A percentile compares a stretch with the other conserved stretches of the same genome.
phyloP scores from a whole-genome alignment of 2,113 vertebrate species.

The Coptodon bakossiorum region DNA sequence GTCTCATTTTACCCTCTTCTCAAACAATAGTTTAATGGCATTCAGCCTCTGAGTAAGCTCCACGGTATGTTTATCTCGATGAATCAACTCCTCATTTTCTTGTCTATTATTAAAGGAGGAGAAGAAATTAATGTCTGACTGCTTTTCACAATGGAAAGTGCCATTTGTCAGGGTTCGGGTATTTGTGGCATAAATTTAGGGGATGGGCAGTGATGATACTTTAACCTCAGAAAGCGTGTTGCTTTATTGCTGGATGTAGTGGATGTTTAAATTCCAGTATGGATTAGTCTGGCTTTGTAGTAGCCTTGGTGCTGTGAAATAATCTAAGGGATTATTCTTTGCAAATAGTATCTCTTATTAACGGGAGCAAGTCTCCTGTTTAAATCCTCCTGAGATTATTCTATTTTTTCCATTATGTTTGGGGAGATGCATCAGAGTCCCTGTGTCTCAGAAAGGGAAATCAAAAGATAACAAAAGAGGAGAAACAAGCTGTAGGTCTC shows the following conservation, averaged over 20 bases:
- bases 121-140: not conserved
- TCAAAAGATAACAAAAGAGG: not conserved
- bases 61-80: not conserved
- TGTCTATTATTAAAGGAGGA: not conserved
- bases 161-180: not conserved
- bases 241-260: not conserved
- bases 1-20: not conserved
- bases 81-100: not conserved
- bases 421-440: not conserved
- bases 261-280: conserved; percentile 12
- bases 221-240: not conserved
- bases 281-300: conserved; percentile 50
- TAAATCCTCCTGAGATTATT: conserved; percentile 25
- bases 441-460: not conserved
- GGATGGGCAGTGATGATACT: not conserved
- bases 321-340: conserved; percentile 62
- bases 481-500: not conserved
- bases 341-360: conserved; percentile 43
- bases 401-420: conserved; percentile 9
- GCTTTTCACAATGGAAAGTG: not conserved
- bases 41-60: not conserved
- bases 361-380: conserved; percentile 11
- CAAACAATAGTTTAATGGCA: not conserved
- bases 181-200: conserved; percentile 10
- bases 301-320: conserved; percentile 38